These are phyloP conservation scores for Zoroaster sp. DNA, from an alignment of 53 echinoderm and acorn worm genomes.

Conservation along the genomic window DNA sequence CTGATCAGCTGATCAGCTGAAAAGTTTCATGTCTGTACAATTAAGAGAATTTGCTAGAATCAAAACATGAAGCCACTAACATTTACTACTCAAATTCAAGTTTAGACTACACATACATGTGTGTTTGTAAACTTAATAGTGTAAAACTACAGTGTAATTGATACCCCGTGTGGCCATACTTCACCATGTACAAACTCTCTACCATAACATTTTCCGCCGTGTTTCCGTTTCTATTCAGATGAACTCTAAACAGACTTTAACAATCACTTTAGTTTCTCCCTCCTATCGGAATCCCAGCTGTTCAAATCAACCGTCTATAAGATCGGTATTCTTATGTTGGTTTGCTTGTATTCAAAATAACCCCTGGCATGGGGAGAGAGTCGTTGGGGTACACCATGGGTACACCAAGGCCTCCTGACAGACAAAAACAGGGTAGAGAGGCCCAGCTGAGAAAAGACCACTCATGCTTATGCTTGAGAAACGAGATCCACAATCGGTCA, in stretches of 20 bases:
- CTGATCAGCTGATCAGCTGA: too few relatives aligned
- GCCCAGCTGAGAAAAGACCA: background rate
- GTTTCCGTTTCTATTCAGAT: background rate
- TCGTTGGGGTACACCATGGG: background rate
- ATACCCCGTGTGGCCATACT: too few relatives aligned
- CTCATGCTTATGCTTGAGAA: background rate
- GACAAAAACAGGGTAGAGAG: background rate
- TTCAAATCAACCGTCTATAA: constrained; percentile 21
- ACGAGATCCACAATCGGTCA: background rate
- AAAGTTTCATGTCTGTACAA: too few relatives aligned
- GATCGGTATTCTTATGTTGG: constrained; percentile 9
- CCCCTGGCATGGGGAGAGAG: background rate
- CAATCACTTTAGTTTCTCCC: background rate
- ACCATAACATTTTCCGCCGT: background rate
- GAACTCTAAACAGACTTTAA: background rate
- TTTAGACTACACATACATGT: too few relatives aligned
- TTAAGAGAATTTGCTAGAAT: too few relatives aligned
- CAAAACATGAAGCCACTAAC: too few relatives aligned
- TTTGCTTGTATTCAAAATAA: constrained; percentile 54
- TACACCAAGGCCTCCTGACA: background rate
- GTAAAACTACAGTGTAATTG: too few relatives aligned
- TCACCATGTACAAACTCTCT: too few relatives aligned
- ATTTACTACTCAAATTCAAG: too few relatives aligned
- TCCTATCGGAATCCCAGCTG: constrained; percentile 29
- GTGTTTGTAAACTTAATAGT: too few relatives aligned